A percentile compares a stretch with the other conserved stretches of the same genome.
Evolutionary conservation across 1,140 invertebrate genomes (phyloP).

Genomic region (Yoshiicerus persimilis): DNA sequence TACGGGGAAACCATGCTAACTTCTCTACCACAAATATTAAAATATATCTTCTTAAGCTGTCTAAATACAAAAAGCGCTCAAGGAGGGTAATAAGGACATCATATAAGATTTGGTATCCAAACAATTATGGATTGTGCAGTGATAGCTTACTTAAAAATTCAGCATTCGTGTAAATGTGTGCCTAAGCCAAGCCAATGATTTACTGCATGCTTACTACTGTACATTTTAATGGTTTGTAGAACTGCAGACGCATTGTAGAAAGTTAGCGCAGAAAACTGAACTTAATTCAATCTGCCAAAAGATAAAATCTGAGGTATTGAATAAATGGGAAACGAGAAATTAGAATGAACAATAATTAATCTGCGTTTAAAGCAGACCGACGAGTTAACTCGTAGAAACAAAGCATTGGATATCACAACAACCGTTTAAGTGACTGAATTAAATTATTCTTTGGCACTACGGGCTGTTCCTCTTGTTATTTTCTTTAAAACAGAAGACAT

Average conservation of each 20-base stretch:
- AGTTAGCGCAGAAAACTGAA: background rate
- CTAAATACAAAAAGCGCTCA: no score
- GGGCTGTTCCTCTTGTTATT: background rate
- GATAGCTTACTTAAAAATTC: background rate
- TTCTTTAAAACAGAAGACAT: background rate
- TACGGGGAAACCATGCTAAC: no score
- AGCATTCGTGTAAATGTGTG: no score
- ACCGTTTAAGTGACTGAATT: background rate
- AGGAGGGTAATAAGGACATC: background rate
- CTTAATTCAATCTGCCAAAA: background rate
- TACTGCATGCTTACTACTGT: background rate
- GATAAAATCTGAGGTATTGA: background rate
- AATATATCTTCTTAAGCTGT: no score
- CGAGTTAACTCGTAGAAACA: background rate
- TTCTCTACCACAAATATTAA: no score
- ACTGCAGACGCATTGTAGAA: background rate
- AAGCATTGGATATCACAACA: background rate
- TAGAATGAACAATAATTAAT: slow-evolving; percentile 13
- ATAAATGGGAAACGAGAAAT: background rate
- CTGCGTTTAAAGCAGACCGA: background rate
- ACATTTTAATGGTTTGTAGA: background rate
- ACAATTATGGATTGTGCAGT: background rate
- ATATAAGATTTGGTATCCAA: background rate
- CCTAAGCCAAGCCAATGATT: background rate
- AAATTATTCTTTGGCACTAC: background rate